phyloP scores from a whole-genome alignment of 2,113 vertebrate species.

The Myodes glareolus region DNA sequence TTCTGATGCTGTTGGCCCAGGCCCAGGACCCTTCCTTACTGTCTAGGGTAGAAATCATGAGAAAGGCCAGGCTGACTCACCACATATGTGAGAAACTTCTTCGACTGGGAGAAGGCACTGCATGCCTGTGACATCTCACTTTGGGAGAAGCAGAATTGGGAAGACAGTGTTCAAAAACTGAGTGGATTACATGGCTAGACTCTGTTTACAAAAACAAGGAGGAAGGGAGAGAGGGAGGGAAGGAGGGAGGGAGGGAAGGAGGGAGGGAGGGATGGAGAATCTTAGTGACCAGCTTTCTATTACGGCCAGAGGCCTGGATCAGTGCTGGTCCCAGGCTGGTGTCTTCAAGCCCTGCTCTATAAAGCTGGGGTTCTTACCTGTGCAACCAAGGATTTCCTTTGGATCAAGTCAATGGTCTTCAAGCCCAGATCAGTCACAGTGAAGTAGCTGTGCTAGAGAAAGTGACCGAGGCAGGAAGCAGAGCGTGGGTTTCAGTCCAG shows the following conservation, averaged over 20 bases:
- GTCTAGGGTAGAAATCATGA: background rate
- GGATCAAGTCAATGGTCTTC: background rate
- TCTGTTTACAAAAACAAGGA: background rate
- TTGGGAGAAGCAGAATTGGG: background rate
- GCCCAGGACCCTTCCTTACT: background rate
- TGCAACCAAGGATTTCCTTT: background rate
- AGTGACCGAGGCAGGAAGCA: accelerated
- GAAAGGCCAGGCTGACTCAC: background rate
- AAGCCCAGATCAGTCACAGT: background rate
- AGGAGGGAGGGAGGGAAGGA: too few species aligned
- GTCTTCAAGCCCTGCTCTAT: background rate
- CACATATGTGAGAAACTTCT: background rate
- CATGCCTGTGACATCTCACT: background rate
- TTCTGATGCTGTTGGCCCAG: background rate
- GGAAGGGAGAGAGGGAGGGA: background rate
- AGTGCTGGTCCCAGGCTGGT: background rate
- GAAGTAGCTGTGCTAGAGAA: background rate
- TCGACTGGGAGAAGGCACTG: background rate
- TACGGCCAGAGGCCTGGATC: background rate
- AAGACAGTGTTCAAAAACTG: background rate
- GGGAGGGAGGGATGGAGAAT: too few species aligned
- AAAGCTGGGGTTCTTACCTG: background rate
- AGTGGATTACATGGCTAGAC: background rate
- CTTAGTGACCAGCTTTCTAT: background rate
- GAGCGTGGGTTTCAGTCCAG: background rate